phyloP scores from a whole-genome alignment of 2,113 vertebrate species.

The Paramormyrops kingsleyae region DNA sequence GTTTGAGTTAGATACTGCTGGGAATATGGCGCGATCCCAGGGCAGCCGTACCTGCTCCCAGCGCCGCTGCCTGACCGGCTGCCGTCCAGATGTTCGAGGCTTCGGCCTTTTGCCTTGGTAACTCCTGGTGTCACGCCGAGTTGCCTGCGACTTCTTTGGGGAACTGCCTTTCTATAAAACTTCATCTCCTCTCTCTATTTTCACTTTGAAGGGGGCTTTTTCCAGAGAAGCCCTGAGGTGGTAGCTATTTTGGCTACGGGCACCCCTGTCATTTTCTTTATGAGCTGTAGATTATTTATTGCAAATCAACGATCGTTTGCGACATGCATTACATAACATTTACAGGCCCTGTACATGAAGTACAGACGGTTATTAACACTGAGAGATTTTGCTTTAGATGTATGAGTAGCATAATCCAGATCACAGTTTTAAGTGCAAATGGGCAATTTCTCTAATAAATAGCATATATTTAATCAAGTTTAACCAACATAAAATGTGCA shows the following conservation, averaged over 20 bases:
- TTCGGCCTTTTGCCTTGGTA: neutral
- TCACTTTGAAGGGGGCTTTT: neutral
- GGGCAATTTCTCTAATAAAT: neutral
- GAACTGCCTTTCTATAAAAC: neutral
- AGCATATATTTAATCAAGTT: neutral
- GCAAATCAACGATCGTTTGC: neutral
- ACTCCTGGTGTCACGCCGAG: neutral
- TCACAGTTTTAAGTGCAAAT: neutral
- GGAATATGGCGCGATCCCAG: neutral
- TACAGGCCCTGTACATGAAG: neutral
- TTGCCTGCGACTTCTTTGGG: neutral
- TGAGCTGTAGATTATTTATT: neutral
- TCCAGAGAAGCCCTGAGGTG: neutral
- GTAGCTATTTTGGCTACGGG: neutral
- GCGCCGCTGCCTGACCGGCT: neutral
- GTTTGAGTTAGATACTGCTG: slow-evolving; percentile 34
- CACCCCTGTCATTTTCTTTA: neutral
- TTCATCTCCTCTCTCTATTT: neutral
- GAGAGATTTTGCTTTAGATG: neutral
- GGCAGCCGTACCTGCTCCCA: neutral
- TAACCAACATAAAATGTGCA: neutral
- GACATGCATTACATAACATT: neutral
- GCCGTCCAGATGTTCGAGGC: neutral
- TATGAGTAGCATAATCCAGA: neutral
- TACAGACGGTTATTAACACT: neutral